Evolutionary conservation across 2,113 vertebrate genomes (phyloP).

Genomic region (Thymallus thymallus): DNA sequence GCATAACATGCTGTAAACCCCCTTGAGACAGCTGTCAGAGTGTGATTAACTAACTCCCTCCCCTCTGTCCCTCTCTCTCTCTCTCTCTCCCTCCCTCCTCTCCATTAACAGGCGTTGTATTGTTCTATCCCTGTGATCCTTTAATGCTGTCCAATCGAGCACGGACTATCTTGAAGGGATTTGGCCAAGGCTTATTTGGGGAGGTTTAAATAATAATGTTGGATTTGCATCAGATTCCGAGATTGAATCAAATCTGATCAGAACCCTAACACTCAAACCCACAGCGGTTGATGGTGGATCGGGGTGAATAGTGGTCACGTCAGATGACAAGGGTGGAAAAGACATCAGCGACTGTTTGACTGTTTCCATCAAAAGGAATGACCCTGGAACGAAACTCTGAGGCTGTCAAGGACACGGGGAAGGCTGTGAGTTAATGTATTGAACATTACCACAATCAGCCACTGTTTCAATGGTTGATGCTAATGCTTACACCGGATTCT

Average conservation of each 20-base stretch:
- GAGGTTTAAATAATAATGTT: slow-evolving; percentile 76
- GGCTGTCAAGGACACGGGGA: not conserved
- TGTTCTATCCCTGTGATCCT: slow-evolving; percentile 74
- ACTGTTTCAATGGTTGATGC: not conserved
- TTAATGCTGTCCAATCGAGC: slow-evolving; percentile 78
- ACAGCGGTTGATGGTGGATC: slow-evolving; percentile 13
- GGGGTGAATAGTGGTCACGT: not conserved
- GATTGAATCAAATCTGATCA: slow-evolving; percentile 67
- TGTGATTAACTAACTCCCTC: slow-evolving; percentile 12
- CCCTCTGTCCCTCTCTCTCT: not conserved
- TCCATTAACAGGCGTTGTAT: slow-evolving; percentile 65
- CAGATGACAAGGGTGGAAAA: not conserved
- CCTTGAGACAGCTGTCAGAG: slow-evolving; percentile 49
- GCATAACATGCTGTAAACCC: slow-evolving; percentile 41
- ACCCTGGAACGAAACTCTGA: not conserved
- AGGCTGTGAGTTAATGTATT: not conserved
- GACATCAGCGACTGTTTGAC: not conserved
- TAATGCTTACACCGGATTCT: not conserved
- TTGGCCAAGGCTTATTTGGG: slow-evolving; percentile 74
- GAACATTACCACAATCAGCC: not conserved
- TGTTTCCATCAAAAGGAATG: not conserved
- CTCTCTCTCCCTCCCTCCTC: slow-evolving; percentile 7
- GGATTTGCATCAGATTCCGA: slow-evolving; percentile 78
- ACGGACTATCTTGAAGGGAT: slow-evolving; percentile 80
- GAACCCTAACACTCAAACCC: slow-evolving; percentile 45